Conservation (phyloP, 1,140 invertebrate species). For the Drosophila nikananu region DNA sequence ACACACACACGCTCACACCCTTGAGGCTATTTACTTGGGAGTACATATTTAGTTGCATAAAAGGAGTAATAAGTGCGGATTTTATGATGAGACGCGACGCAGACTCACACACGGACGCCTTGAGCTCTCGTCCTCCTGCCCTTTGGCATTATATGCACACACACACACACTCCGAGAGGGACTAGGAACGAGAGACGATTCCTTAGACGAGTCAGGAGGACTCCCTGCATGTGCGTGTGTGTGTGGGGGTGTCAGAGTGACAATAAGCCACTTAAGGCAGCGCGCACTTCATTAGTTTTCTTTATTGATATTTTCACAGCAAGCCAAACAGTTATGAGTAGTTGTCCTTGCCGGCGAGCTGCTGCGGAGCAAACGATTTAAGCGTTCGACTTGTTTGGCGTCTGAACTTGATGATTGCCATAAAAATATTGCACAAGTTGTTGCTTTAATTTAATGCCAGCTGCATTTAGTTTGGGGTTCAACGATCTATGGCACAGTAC, state of each 20-base stretch:
- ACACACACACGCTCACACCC: constrained; percentile 34
- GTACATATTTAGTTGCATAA: constrained; percentile 67
- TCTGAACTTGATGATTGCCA: constrained; percentile 70
- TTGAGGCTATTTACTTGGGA: constrained; percentile 65
- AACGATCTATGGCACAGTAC: constrained; percentile 9
- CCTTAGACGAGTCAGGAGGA: constrained; percentile 13
- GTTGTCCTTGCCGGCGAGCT: constrained; percentile 27
- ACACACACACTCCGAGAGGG: constrained; percentile 4
- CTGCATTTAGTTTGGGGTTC: constrained; percentile 12
- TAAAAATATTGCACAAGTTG: constrained; percentile 59
- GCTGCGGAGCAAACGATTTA: constrained; percentile 21
- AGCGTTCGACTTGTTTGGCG: constrained; percentile 43
- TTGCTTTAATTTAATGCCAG: constrained; percentile 36
- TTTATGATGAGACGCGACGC: constrained; percentile 70
- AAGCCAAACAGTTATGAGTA: constrained; percentile 77
- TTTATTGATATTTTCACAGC: constrained; percentile 83
- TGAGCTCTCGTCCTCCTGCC: constrained; percentile 55
- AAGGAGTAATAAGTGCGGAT: constrained; percentile 79
- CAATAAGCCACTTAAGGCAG: constrained; percentile 81
- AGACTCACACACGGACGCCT: constrained; percentile 16
- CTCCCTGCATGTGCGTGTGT: constrained; percentile 20
- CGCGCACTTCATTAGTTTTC: constrained; percentile 83
- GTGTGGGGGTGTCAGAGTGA: constrained; percentile 64
- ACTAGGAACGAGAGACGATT: not conserved
- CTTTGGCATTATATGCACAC: constrained; percentile 61